phyloP scores from a whole-genome alignment of 1,140 invertebrate species.

The Triops longicaudatus region DNA sequence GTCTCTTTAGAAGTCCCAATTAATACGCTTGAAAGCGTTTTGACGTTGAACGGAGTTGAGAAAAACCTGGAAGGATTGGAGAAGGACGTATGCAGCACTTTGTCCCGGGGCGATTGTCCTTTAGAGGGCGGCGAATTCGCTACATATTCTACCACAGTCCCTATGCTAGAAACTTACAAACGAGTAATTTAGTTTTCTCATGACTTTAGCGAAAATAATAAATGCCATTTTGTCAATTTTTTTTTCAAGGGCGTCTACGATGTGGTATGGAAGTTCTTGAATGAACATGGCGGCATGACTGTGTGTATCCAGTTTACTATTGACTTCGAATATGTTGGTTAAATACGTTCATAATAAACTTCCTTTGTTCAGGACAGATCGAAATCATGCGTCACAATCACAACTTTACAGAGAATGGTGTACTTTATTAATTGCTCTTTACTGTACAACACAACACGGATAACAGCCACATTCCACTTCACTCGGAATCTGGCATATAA shows the following conservation, averaged over 20 bases:
- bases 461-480: neutral
- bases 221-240: neutral
- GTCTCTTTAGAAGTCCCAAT: neutral
- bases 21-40: neutral
- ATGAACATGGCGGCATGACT: neutral
- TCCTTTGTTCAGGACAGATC: neutral
- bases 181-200: neutral
- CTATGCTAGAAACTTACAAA: neutral
- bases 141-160: neutral
- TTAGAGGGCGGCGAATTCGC: neutral
- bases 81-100: neutral
- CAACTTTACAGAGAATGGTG: neutral
- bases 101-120: neutral
- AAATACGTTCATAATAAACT: neutral
- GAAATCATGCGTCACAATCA: neutral
- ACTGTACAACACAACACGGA: slow-evolving; percentile 4
- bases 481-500: neutral
- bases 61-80: neutral
- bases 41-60: neutral
- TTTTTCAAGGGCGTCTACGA: neutral
- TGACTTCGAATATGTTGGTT: neutral
- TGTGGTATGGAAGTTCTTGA: neutral
- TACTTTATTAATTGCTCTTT: neutral
- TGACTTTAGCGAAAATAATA: neutral
- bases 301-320: neutral